Conservation (phyloP, 1,140 invertebrate genomes). For the Lysiphlebus fabarum region DNA sequence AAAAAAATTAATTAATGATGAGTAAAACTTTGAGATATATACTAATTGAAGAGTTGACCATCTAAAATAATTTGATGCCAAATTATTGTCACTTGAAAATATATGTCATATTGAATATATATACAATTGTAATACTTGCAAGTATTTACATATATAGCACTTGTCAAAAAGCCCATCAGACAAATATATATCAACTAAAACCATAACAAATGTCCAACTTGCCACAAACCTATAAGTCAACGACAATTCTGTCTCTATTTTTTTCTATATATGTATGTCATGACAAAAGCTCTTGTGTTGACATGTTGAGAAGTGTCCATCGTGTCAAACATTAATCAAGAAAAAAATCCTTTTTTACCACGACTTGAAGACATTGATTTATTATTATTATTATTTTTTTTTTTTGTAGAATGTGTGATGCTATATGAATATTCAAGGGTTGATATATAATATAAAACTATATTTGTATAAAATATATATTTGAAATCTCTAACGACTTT, state of each 20-base stretch:
- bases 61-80: no score
- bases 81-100: no score
- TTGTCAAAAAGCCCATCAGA: neutral
- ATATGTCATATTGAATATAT: no score
- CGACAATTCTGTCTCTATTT: neutral
- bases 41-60: no score
- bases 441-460: neutral
- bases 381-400: no score
- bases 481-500: conserved; percentile 1
- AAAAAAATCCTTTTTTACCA: no score
- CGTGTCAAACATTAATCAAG: conserved; percentile 16
- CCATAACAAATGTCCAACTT: conserved; percentile 21
- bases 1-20: no score
- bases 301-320: conserved; percentile 6
- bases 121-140: no score
- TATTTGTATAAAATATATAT: no score
- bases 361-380: no score
- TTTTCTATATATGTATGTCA: neutral
- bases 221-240: conserved; percentile 20
- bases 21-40: no score
- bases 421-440: neutral
- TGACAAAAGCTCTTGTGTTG: neutral
- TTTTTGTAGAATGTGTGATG: neutral
- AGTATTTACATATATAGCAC: neutral
- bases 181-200: neutral